Conservation (phyloP, 2,113 vertebrate genomes). For the Oryctolagus cuniculus region DNA sequence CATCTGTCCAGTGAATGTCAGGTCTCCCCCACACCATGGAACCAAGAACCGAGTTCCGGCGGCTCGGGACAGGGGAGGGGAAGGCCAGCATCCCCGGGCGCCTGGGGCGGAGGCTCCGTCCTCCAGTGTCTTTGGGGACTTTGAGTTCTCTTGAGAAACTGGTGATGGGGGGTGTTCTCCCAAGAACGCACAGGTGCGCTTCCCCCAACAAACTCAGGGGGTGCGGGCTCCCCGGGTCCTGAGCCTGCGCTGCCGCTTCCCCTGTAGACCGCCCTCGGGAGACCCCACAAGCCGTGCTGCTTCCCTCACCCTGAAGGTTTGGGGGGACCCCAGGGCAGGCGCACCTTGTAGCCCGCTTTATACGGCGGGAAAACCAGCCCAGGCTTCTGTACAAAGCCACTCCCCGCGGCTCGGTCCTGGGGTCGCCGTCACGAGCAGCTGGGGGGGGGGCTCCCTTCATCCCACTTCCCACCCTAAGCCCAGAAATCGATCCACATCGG, state of each 20-base stretch:
- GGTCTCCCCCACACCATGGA: no score
- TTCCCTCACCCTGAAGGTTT: neutral
- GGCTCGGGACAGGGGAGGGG: fast-evolving
- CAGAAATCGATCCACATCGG: neutral
- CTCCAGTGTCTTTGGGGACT: neutral
- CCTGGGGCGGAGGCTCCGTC: neutral
- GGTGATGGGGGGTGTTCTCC: neutral
- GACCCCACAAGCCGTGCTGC: no score
- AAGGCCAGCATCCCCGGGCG: fast-evolving
- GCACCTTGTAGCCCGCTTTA: neutral
- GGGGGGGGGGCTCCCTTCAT: no score
- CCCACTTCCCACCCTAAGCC: neutral
- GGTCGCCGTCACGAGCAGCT: neutral
- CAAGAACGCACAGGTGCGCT: fast-evolving
- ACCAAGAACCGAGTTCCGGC: neutral
- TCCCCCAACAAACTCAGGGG: neutral
- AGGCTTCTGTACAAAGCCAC: neutral
- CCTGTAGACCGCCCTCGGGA: no score
- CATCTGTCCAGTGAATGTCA: fast-evolving
- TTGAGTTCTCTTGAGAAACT: neutral
- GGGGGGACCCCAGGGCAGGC: neutral
- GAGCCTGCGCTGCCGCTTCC: no score
- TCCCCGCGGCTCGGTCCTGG: neutral
- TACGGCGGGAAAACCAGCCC: constrained; percentile 54
- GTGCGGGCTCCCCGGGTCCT: neutral